phyloP scores from a whole-genome alignment of 2,888 invertebrate species.

The Maniola hyperantus region DNA sequence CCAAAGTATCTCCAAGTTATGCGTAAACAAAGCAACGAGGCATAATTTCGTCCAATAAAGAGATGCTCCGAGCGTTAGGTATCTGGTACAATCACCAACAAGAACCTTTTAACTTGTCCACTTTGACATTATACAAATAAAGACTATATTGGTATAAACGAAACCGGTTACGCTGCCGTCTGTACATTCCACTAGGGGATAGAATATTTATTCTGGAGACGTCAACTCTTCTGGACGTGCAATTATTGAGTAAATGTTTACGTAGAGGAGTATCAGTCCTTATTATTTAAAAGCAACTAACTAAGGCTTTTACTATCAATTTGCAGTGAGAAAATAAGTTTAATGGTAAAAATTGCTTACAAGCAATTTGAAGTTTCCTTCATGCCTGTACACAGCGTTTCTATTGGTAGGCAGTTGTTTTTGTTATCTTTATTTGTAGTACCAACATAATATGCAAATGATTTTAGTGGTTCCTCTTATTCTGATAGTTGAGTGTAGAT shows the following conservation, averaged over 20 bases:
- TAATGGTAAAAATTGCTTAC: background rate
- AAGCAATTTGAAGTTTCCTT: too few species aligned
- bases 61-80: conserved; percentile 62
- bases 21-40: conserved; percentile 70
- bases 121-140: conserved; percentile 7
- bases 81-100: conserved; percentile 30
- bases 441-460: too few species aligned
- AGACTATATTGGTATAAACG: conserved; percentile 24
- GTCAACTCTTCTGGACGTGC: conserved; percentile 72
- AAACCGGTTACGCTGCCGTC: conserved; percentile 50
- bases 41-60: conserved; percentile 72
- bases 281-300: conserved; percentile 65
- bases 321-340: conserved; percentile 18
- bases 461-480: too few species aligned
- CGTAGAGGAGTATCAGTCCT: conserved; percentile 66
- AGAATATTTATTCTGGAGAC: conserved; percentile 72
- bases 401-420: background rate
- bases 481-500: background rate
- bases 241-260: conserved; percentile 80
- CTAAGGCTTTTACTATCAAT: conserved; percentile 52
- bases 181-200: conserved; percentile 59
- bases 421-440: too few species aligned
- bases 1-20: conserved; percentile 53
- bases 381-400: background rate
- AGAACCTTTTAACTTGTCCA: conserved; percentile 7